A percentile compares a stretch with the other conserved stretches of the same genome.
phyloP scores from a whole-genome alignment of 2,797 vertebrate genomes.

The Echeneis naucrates region DNA sequence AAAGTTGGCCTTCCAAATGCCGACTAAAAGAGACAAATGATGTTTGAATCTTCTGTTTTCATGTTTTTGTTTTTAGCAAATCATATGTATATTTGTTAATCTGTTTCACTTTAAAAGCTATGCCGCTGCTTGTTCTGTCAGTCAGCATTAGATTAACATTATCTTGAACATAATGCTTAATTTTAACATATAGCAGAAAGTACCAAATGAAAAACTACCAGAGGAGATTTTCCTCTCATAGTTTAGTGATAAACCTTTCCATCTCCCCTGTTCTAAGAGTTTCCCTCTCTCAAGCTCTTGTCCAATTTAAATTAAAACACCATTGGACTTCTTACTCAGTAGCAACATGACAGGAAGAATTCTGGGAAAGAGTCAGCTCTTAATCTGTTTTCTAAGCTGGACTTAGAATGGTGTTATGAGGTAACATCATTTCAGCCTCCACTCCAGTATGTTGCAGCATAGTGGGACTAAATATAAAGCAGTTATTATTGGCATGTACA shows the following conservation, averaged over 20 bases:
- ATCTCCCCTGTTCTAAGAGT: slow-evolving; percentile 29
- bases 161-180: neutral
- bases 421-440: slow-evolving; percentile 80
- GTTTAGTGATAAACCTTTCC: slow-evolving; percentile 2
- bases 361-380: slow-evolving; percentile 73
- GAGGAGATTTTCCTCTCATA: neutral
- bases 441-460: slow-evolving; percentile 65
- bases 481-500: slow-evolving; percentile 80
- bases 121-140: neutral
- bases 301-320: slow-evolving; percentile 75
- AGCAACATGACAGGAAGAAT: slow-evolving; percentile 67
- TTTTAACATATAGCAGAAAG: neutral
- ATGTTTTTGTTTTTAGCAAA: too few species aligned
- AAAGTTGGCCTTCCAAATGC: neutral
- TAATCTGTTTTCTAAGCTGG: slow-evolving; percentile 63
- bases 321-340: slow-evolving; percentile 59
- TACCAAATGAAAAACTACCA: neutral
- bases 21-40: neutral
- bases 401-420: slow-evolving; percentile 55
- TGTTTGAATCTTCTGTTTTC: neutral
- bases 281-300: slow-evolving; percentile 45
- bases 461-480: slow-evolving; percentile 83
- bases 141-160: neutral
- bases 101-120: neutral
- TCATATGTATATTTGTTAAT: neutral